Evolutionary conservation across 2,797 vertebrate species (phyloP), one percentile per base, ranked within the genome.

Genomic region (Periparus ater): DNA sequence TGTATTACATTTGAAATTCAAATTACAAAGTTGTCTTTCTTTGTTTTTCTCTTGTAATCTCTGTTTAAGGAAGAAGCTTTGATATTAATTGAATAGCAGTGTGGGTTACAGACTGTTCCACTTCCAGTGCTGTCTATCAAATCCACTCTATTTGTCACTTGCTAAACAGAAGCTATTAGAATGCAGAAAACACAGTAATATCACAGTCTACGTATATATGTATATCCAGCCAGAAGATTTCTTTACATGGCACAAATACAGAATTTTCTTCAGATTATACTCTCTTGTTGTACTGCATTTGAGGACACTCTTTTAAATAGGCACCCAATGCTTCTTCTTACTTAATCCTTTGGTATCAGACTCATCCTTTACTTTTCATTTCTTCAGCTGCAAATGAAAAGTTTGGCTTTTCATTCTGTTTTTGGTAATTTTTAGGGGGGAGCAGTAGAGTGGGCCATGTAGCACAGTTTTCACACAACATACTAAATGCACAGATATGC

Each of bases 61-160:
- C 11, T 13, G 2, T 50, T 77, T 44, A 75, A 80, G 60, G 42
- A 48, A 53, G 74, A 53, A 17, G 17, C 16, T 23, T 27, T n/a
- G 36, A 29, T 61, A 25, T 61, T 82, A 65, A 51, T 65, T 0
- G 0, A 38, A 26, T 61, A 44, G 34, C 0, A 26, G 21, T 12
- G 30, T 32, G 51, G 40, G 40, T 47, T 91, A 42, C 12, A 47
- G 30, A 8, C n/a, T 29, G 21, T 27, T 30, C 17, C 0, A 4
- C 29, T 70, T 72, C 45, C 63, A 74, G 5, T 0, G 2, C 14
- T 30, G 25, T 73, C 65, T 2, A 2, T 54, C 32, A n/a, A 72
- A 36, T 25, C 44, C 40, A 20, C 44, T 57, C 30, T 54, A 11
- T n/a, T 45, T 84, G 36, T 51, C 27, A 48, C 9, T n/a, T 32